Base-by-base conservation (phyloP, 30 jellyfish, hydroid and myxozoan species). In the Chironex yamaguchii region DNA sequence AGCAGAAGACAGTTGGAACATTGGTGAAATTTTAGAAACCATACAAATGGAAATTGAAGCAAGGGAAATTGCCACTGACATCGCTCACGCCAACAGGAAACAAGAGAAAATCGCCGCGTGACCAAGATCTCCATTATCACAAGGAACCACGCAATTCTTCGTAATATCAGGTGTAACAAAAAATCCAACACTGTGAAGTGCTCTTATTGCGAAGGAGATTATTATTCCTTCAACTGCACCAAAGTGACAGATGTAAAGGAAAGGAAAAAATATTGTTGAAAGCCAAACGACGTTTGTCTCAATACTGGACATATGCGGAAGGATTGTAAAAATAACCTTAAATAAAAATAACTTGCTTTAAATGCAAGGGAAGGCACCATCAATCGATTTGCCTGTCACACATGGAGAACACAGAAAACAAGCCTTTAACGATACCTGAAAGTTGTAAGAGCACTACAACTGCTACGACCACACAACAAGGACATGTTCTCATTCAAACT, bases 1-100 rank as follows among this genome's bases (percentile, higher is more conserved):
- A 20, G 31, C 64, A 34, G 89, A 52, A 30, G 89, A 77, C 36
- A 27, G 23, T 22, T 77, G 89, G 89, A 17, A 52, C 13, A 76
- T 52, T 20, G 35, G 36, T 12, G 89, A 52, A 50, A 52, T 76
- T 29, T 29, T 76, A 23, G 89, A 29, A 4, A 77, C 62, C 36
- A 36, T 77, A 0, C 73, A 36, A 17, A 33, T 30, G 23, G 84
- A 70, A 34, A 33, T 70, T 12, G 84, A 70, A 34, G 84, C 84
- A n/a, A 36, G 33, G 14, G 84, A 70, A 34, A 70, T 70, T 48
- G 48, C 62, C 20, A 17, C 26, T 36, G 49, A 27, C 28, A 70
- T 70, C 2, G 29, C 84, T 35, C 68, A 34, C 66, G 68, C 36
- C 28, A 6, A 70, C 68, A 32, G 4, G 29, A 28, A 36, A 13